Conservation (phyloP, 2,113 vertebrate genomes). For the Camelus dromedarius region DNA sequence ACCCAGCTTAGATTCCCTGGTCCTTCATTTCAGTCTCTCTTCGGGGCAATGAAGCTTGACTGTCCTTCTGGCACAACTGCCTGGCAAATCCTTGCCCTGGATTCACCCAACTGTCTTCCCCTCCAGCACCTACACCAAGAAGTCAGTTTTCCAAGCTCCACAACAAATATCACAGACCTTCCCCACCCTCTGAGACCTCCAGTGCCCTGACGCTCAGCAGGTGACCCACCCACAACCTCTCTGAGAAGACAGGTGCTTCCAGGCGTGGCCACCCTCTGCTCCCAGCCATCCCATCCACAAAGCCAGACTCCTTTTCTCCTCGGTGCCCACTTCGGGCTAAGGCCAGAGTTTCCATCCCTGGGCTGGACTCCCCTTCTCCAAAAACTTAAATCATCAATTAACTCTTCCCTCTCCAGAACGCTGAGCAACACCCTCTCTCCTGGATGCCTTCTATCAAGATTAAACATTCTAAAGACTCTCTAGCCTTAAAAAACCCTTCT, state of each 20-base stretch:
- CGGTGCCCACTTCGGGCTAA: neutral
- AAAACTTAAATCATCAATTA: neutral
- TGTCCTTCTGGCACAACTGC: neutral
- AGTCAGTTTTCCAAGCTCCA: neutral
- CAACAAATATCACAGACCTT: neutral
- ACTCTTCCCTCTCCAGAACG: neutral
- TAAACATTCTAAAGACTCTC: neutral
- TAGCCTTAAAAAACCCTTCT: neutral
- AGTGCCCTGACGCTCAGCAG: neutral
- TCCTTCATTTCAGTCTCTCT: neutral
- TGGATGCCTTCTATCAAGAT: neutral
- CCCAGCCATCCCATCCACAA: neutral
- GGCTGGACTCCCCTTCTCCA: neutral
- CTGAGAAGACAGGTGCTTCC: neutral
- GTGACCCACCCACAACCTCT: neutral
- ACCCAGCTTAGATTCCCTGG: neutral
- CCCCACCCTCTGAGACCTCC: neutral
- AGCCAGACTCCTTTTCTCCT: neutral
- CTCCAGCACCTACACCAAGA: neutral
- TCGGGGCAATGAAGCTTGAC: neutral
- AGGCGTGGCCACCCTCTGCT: neutral
- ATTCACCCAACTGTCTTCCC: neutral
- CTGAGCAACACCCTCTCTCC: neutral
- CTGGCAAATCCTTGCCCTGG: neutral
- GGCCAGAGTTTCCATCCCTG: neutral